Evolutionary conservation across 2,888 invertebrate species (phyloP).

Genomic region (Acleris holmiana): DNA sequence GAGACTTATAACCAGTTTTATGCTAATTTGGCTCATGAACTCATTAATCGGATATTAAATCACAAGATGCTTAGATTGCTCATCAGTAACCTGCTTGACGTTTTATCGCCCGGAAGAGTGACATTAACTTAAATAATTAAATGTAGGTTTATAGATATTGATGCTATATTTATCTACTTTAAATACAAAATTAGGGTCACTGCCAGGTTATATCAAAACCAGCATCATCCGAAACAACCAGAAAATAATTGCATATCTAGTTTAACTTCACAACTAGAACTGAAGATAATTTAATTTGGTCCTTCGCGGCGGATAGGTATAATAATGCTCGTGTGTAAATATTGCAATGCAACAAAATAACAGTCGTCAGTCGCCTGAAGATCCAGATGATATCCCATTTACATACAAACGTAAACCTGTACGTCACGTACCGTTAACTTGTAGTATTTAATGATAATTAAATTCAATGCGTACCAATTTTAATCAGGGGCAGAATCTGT

Average conservation of each 20-base stretch:
- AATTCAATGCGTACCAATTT: constrained; percentile 37
- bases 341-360: no score
- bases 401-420: neutral
- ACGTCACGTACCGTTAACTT: constrained; percentile 39
- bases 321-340: no score
- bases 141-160: neutral
- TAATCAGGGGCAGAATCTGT: constrained; percentile 31
- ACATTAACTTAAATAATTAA: constrained; percentile 7
- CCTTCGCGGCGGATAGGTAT: no score
- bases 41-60: constrained; percentile 9
- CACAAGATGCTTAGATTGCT: neutral
- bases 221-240: no score
- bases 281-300: no score
- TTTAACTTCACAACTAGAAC: no score
- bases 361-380: no score
- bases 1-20: neutral
- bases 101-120: constrained; percentile 12
- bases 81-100: neutral
- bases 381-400: neutral
- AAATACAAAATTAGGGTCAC: neutral
- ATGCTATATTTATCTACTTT: neutral
- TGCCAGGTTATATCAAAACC: no score
- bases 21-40: neutral
- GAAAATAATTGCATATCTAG: no score
- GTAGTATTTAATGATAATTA: constrained; percentile 21